These are phyloP conservation scores for Eonycteris spelaea DNA, from an alignment of 2,113 vertebrate species.

Conservation along the genomic window DNA sequence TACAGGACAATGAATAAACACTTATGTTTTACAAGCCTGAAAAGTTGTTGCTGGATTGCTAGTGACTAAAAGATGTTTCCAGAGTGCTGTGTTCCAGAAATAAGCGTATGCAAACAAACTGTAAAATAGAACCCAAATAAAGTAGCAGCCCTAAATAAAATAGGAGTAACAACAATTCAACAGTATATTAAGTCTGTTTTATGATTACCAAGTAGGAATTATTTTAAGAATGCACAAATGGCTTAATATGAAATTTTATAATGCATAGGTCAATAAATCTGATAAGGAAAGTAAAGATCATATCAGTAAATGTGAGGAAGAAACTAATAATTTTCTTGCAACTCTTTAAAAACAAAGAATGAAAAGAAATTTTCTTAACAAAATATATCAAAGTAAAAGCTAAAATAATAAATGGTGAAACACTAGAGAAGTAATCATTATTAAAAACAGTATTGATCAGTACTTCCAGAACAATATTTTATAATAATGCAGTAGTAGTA, in stretches of 20 bases:
- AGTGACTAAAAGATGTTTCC: conserved; percentile 19
- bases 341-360: not conserved
- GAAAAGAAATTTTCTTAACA: not conserved
- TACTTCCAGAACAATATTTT: too few species aligned
- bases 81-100: not conserved
- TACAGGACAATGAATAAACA: not conserved
- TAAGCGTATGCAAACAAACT: not conserved
- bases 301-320: not conserved
- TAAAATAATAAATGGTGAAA: not conserved
- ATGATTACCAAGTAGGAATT: not conserved
- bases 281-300: not conserved
- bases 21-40: not conserved
- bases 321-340: not conserved
- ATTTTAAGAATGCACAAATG: not conserved
- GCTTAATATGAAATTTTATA: not conserved
- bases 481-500: not conserved
- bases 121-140: not conserved
- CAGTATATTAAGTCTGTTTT: not conserved
- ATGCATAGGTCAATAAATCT: not conserved
- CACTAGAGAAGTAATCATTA: not conserved
- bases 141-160: not conserved
- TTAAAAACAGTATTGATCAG: not conserved
- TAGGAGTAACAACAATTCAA: not conserved
- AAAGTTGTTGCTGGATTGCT: not conserved
- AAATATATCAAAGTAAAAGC: not conserved